Conservation (phyloP, 2,113 vertebrate genomes). For the Chaetops frenatus region DNA sequence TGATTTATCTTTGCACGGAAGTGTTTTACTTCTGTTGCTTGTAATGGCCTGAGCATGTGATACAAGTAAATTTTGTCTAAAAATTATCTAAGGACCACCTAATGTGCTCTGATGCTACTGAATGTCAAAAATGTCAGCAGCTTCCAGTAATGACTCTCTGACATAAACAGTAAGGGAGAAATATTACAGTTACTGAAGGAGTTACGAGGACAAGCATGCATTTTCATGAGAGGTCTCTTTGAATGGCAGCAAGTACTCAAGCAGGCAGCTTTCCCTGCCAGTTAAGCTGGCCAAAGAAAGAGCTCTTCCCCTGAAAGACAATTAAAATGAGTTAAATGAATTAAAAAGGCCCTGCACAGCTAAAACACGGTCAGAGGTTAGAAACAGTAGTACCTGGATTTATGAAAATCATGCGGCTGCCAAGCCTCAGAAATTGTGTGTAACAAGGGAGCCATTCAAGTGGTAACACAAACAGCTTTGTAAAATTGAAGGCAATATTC, state of each 20-base stretch:
- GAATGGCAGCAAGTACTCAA: slow-evolving; percentile 80
- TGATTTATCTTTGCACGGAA: neutral
- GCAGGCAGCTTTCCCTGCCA: slow-evolving; percentile 77
- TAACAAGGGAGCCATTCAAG: slow-evolving; percentile 65
- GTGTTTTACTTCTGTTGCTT: slow-evolving; percentile 77
- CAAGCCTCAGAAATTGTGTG: slow-evolving; percentile 65
- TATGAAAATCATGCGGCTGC: slow-evolving; percentile 61
- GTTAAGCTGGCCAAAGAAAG: slow-evolving; percentile 66
- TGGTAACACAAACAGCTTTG: slow-evolving; percentile 62
- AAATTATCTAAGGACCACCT: slow-evolving; percentile 93
- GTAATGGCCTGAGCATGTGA: slow-evolving; percentile 77
- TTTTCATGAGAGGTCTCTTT: slow-evolving; percentile 81
- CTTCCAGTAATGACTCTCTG: slow-evolving; percentile 87
- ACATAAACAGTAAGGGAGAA: slow-evolving; percentile 90
- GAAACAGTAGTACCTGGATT: slow-evolving; percentile 65
- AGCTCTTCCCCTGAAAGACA: slow-evolving; percentile 62
- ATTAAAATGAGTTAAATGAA: slow-evolving; percentile 76
- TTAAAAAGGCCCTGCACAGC: slow-evolving; percentile 59
- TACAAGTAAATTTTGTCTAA: slow-evolving; percentile 71
- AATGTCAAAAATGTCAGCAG: slow-evolving; percentile 89
- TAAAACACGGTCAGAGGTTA: slow-evolving; percentile 69
- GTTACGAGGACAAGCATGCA: slow-evolving; percentile 78
- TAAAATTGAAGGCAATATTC: slow-evolving; percentile 69
- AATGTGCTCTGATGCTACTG: slow-evolving; percentile 80
- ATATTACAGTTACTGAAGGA: slow-evolving; percentile 88